Conservation (phyloP, 2,888 invertebrate genomes). For the Drosophila ezoana region DNA sequence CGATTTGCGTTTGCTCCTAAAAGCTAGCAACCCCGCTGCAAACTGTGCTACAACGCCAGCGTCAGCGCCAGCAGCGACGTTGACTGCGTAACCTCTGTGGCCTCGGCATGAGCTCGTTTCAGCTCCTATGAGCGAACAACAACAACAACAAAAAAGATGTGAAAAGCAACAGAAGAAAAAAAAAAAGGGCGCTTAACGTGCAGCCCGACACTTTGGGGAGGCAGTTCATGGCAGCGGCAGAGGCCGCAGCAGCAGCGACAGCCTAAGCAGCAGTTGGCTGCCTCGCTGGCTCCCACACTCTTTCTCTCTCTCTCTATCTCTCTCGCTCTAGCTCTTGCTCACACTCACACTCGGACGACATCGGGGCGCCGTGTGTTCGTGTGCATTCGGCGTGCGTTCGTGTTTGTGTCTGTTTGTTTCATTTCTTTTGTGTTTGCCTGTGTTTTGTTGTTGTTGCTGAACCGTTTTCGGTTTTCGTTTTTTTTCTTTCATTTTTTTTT, state of each 20-base stretch:
- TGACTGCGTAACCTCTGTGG: conserved; percentile 49
- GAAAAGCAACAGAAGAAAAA: conserved; percentile 4
- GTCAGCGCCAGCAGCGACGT: conserved; percentile 26
- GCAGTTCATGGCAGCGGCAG: conserved; percentile 2
- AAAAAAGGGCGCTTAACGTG: conserved; percentile 14
- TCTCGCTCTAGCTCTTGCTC: conserved; percentile 6
- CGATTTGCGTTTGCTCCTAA: conserved; percentile 63
- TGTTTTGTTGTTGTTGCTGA: not conserved
- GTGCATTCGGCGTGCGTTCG: conserved; percentile 42
- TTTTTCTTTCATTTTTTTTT: conserved; percentile 18
- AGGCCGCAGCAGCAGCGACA: conserved; percentile 12
- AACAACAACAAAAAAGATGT: conserved; percentile 5
- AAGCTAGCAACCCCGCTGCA: conserved; percentile 38
- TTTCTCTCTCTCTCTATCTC: conserved; percentile 9
- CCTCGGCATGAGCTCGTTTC: conserved; percentile 25
- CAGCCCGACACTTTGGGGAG: conserved; percentile 4
- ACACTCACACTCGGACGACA: conserved; percentile 12
- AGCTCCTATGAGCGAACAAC: conserved; percentile 38
- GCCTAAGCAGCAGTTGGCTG: conserved; percentile 33
- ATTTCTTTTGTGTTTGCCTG: conserved; percentile 11
- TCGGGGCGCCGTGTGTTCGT: conserved; percentile 17
- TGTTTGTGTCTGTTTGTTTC: conserved; percentile 34
- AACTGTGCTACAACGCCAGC: conserved; percentile 53
- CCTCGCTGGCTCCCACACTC: conserved; percentile 16
- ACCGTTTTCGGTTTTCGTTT: conserved; percentile 9